Percentiles rank a stretch among this genome's conserved stretches.
Evolutionary conservation across 2,113 vertebrate genomes (phyloP).

Genomic region (Macroglossus sobrinus): DNA sequence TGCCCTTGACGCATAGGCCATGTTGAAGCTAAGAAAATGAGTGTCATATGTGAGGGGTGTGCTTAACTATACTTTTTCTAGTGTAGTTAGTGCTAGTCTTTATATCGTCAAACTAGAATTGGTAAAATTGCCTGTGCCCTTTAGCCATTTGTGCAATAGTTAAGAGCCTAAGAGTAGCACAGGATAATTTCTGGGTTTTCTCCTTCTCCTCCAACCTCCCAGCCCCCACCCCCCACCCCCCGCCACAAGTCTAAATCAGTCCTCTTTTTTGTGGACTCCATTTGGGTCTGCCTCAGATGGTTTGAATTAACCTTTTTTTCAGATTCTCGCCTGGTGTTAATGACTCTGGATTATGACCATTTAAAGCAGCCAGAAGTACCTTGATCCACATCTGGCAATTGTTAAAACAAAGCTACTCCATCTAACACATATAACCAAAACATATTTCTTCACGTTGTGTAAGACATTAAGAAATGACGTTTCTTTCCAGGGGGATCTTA

Average conservation of each 20-base stretch:
- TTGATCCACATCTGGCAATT: slow-evolving; percentile 44
- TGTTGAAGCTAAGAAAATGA: neutral
- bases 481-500: neutral
- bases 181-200: neutral
- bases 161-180: neutral
- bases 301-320: slow-evolving; percentile 56
- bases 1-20: neutral
- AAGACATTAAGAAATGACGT: neutral
- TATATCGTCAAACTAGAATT: neutral
- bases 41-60: neutral
- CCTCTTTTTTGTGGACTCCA: neutral
- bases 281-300: slow-evolving; percentile 8
- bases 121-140: neutral
- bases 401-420: slow-evolving; percentile 47
- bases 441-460: neutral
- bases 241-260: neutral
- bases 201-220: neutral
- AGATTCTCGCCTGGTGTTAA: slow-evolving; percentile 50
- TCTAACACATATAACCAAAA: slow-evolving; percentile 40
- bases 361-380: neutral
- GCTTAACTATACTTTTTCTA: neutral
- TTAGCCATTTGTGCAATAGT: neutral
- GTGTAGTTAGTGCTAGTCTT: neutral
- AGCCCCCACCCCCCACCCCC: no score
- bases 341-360: slow-evolving; percentile 49